Conservation (phyloP, 2,113 vertebrate genomes). For the Parotia lawesii region DNA sequence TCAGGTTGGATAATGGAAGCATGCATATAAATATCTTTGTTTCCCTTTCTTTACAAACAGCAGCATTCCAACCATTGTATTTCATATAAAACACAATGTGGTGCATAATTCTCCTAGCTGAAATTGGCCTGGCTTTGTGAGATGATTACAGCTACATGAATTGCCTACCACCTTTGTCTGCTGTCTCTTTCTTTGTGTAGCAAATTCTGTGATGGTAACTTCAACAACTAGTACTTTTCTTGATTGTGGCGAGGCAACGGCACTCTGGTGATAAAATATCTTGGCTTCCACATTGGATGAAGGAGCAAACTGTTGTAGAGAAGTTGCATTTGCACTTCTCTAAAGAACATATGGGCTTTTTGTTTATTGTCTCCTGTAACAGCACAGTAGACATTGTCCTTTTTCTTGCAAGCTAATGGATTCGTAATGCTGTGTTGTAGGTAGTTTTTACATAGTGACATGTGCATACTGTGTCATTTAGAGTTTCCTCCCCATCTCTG, state of each 20-base stretch:
- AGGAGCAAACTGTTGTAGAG: not conserved
- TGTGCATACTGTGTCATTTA: not conserved
- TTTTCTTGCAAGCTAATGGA: not conserved
- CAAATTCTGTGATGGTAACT: not conserved
- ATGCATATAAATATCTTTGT: not conserved
- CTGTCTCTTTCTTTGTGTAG: not conserved
- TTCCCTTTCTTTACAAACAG: not conserved
- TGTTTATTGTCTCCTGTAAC: not conserved
- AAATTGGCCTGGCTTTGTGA: not conserved
- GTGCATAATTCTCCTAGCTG: not conserved
- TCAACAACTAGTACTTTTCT: not conserved
- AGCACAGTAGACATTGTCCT: not conserved
- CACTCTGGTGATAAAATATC: not conserved
- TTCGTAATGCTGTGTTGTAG: fast-evolving
- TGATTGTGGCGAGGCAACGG: not conserved
- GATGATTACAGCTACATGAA: not conserved
- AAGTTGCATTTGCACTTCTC: not conserved
- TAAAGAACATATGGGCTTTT: not conserved
- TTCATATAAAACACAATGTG: not conserved
- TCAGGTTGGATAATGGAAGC: not conserved
- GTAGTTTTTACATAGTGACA: not conserved
- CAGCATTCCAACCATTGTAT: not conserved
- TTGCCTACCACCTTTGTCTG: not conserved
- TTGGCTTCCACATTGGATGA: not conserved
- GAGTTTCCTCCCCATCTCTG: not conserved